phyloP scores from a whole-genome alignment of 1,140 invertebrate species.

The Drosophila subobscura region DNA sequence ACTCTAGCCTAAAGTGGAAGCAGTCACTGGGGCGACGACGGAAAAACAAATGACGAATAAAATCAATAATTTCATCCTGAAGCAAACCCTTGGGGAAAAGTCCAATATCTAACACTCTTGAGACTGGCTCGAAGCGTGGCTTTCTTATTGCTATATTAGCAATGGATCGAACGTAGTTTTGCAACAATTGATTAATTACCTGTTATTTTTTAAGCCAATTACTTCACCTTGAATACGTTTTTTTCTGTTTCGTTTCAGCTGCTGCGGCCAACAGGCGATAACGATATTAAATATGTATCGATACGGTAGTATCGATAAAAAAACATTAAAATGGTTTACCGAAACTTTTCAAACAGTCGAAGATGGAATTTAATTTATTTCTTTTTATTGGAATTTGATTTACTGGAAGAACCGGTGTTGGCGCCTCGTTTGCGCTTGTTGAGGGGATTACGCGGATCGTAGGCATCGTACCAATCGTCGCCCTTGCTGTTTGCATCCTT shows the following conservation, averaged over 20 bases:
- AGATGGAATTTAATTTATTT: not conserved
- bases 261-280: not conserved
- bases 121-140: not conserved
- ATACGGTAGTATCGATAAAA: not conserved
- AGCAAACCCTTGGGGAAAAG: constrained; percentile 6
- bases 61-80: constrained; percentile 68
- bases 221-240: constrained; percentile 73
- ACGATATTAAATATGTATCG: not conserved
- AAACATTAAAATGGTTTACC: not conserved
- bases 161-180: constrained; percentile 19
- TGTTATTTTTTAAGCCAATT: constrained; percentile 73
- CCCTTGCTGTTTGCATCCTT: constrained; percentile 97
- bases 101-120: not conserved
- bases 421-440: constrained; percentile 94
- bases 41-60: constrained; percentile 72
- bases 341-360: not conserved
- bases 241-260: constrained; percentile 53
- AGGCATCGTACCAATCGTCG: constrained; percentile 98
- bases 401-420: constrained; percentile 31
- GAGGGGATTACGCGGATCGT: constrained; percentile 96
- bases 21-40: constrained; percentile 69
- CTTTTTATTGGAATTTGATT: constrained; percentile 40
- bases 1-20: constrained; percentile 10
- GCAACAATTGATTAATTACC: constrained; percentile 54
- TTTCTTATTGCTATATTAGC: constrained; percentile 11